A percentile compares a stretch with the other conserved stretches of the same genome.
Conservation (phyloP, 2,113 vertebrate species). For the Calidris pygmaea region DNA sequence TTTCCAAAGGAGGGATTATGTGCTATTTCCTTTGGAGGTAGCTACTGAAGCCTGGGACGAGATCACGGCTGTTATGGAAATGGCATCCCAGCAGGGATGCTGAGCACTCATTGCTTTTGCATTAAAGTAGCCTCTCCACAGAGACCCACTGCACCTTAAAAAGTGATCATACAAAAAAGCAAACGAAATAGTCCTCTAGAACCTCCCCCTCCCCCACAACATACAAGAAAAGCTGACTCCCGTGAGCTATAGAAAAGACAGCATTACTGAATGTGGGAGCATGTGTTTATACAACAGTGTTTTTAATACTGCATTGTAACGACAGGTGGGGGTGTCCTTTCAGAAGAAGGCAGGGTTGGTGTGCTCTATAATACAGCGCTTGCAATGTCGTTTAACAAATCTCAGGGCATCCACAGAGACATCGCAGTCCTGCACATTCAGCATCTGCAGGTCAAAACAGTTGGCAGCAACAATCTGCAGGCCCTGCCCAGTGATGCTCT, state of each 20-base stretch:
- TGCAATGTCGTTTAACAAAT: slow-evolving; percentile 92
- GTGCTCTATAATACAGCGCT: slow-evolving; percentile 96
- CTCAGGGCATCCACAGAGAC: slow-evolving; percentile 91
- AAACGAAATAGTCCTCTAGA: slow-evolving; percentile 35
- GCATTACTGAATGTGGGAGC: slow-evolving; percentile 26
- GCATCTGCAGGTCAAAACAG: slow-evolving; percentile 94
- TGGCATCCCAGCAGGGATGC: not conserved
- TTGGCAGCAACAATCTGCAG: slow-evolving; percentile 91
- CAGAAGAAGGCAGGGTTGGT: slow-evolving; percentile 97
- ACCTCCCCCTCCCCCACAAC: not conserved
- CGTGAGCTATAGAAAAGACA: slow-evolving; percentile 43
- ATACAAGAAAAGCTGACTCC: slow-evolving; percentile 51
- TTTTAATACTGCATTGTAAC: slow-evolving; percentile 36
- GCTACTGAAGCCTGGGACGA: slow-evolving; percentile 23
- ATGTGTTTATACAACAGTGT: slow-evolving; percentile 35
- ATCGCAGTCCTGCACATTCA: slow-evolving; percentile 97
- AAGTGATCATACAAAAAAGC: slow-evolving; percentile 7
- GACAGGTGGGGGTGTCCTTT: slow-evolving; percentile 33
- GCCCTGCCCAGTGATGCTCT: slow-evolving; percentile 91
- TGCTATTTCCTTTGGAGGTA: slow-evolving; percentile 50
- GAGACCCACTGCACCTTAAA: not conserved
- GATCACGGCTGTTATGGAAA: not conserved
- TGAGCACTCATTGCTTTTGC: slow-evolving; percentile 36
- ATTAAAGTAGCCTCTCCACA: slow-evolving; percentile 15
- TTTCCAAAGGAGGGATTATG: slow-evolving; percentile 14